phyloP scores from a whole-genome alignment of 2,888 invertebrate genomes.

The Nemapogon koenigi region DNA sequence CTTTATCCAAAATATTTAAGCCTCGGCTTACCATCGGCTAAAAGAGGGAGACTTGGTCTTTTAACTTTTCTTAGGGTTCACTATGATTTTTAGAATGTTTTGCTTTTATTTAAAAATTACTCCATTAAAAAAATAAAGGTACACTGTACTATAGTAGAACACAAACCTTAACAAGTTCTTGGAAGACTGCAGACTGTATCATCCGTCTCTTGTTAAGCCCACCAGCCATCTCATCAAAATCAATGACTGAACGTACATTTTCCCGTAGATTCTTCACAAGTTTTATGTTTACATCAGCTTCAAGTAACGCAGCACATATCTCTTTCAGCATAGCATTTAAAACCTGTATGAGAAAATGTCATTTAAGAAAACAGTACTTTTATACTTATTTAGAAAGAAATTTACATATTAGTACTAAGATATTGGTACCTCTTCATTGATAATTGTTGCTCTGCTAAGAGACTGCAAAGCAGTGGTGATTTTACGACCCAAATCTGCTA shows the following conservation, averaged over 20 bases:
- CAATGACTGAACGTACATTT: constrained; percentile 96
- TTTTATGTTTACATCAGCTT: constrained; percentile 96
- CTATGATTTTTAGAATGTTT: too few species aligned
- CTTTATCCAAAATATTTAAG: too few species aligned
- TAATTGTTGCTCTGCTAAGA: constrained; percentile 96
- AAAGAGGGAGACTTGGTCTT: too few species aligned
- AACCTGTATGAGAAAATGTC: constrained; percentile 72
- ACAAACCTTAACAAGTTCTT: constrained; percentile 96
- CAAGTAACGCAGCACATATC: constrained; percentile 95
- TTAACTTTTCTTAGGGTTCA: too few species aligned
- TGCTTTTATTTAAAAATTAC: not conserved
- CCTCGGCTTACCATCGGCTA: too few species aligned
- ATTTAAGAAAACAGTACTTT: too few species aligned
- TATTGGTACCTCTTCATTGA: constrained; percentile 90
- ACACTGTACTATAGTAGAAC: not conserved
- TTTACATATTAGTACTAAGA: constrained; percentile 16
- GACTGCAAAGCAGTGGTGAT: constrained; percentile 98
- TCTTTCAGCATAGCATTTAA: constrained; percentile 99
- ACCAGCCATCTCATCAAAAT: constrained; percentile 99
- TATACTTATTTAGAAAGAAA: too few species aligned
- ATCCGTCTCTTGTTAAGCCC: constrained; percentile 97
- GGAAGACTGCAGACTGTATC: constrained; percentile 99
- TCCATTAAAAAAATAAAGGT: not conserved
- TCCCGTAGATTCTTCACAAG: constrained; percentile 95
- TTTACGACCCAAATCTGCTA: constrained; percentile 99